Evolutionary conservation across 1,140 invertebrate species (phyloP).

Genomic region (Phocides pigmalion): DNA sequence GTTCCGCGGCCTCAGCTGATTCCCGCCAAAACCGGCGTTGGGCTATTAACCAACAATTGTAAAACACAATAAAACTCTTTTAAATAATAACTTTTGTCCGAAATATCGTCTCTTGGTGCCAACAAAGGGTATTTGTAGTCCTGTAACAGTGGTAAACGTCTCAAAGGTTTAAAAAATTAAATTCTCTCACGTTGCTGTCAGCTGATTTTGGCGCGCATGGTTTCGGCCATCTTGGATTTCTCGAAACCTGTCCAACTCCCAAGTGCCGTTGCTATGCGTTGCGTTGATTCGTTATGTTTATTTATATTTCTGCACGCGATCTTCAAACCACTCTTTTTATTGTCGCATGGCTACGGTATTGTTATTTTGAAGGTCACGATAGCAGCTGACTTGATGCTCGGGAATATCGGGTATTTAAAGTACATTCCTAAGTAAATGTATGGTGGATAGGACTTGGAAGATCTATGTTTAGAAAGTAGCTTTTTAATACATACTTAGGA

Average conservation of each 20-base stretch:
- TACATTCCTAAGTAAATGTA: too few species aligned
- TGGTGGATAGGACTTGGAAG: too few species aligned
- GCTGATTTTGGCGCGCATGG: constrained; percentile 59
- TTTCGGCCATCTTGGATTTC: constrained; percentile 51
- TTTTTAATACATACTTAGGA: too few species aligned
- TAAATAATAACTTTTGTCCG: constrained; percentile 49
- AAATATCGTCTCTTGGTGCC: constrained; percentile 43
- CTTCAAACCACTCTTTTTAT: constrained; percentile 30
- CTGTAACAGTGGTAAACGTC: constrained; percentile 19
- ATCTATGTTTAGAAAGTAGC: too few species aligned
- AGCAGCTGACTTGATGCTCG: constrained; percentile 9
- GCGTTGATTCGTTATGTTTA: constrained; percentile 35
- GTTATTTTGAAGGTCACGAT: constrained; percentile 10
- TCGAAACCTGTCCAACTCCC: constrained; percentile 48
- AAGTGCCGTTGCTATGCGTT: constrained; percentile 47
- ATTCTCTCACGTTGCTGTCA: constrained; percentile 56
- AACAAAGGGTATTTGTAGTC: constrained; percentile 48
- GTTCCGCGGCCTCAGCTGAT: constrained; percentile 62
- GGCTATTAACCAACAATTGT: constrained; percentile 40
- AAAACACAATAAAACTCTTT: constrained; percentile 44
- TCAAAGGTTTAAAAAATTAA: constrained; percentile 28
- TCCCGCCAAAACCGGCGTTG: constrained; percentile 63
- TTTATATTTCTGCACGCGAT: constrained; percentile 38
- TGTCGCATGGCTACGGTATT: constrained; percentile 12
- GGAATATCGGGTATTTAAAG: too few species aligned